Conservation (phyloP, 2,797 vertebrate genomes). For the Rhinoraja longicauda region DNA sequence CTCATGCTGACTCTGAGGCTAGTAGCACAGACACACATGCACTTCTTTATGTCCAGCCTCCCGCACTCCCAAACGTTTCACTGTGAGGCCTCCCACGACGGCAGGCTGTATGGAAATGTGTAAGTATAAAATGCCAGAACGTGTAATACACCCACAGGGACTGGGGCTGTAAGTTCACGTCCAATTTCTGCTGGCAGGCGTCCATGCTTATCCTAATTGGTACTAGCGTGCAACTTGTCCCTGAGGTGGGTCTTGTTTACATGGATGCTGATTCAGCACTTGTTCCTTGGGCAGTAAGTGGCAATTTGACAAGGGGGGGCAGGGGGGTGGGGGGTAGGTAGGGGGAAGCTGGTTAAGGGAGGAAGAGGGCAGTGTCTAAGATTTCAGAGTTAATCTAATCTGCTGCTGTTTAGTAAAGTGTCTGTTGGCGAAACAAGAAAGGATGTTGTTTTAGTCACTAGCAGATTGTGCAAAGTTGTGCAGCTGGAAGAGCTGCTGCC, state of each 20-base stretch:
- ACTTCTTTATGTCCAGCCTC: neutral
- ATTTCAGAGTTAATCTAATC: neutral
- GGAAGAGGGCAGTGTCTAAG: neutral
- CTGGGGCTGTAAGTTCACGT: neutral
- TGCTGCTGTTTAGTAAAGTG: neutral
- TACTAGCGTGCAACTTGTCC: neutral
- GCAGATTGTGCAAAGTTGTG: neutral
- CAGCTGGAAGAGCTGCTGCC: neutral
- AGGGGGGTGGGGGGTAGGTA: too few species aligned
- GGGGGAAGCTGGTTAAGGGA: too few species aligned
- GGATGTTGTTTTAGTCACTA: neutral
- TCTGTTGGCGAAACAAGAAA: neutral
- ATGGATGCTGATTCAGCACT: conserved; percentile 10
- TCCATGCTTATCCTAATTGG: conserved; percentile 20
- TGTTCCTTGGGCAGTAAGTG: neutral
- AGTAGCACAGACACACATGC: too few species aligned
- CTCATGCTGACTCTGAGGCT: too few species aligned
- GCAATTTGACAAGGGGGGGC: neutral
- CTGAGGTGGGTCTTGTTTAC: neutral
- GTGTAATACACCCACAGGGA: neutral
- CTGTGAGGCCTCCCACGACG: neutral
- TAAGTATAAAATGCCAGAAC: neutral
- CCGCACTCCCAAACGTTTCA: neutral
- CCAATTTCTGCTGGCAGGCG: neutral
- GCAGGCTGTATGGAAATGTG: neutral